Conservation (phyloP, 2,797 vertebrate genomes). For the Cichlasoma orientale region DNA sequence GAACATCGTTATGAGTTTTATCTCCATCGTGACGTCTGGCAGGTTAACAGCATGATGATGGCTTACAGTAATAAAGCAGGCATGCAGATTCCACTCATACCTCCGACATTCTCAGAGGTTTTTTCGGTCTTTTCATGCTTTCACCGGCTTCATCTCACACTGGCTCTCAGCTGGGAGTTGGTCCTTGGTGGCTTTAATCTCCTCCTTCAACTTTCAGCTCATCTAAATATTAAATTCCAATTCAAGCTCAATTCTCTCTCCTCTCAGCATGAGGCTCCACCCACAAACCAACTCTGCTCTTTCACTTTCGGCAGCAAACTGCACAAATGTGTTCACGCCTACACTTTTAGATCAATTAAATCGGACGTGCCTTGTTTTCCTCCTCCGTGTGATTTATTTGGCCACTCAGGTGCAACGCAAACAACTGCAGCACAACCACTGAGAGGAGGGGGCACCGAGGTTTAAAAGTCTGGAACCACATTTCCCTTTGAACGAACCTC, state of each 20-base stretch:
- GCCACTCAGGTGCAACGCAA: neutral
- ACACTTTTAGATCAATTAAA: neutral
- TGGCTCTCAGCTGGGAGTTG: neutral
- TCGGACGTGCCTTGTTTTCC: neutral
- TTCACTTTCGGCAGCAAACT: neutral
- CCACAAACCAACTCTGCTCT: neutral
- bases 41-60: neutral
- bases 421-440: neutral
- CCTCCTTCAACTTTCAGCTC: neutral
- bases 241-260: neutral
- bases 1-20: neutral
- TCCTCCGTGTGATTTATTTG: neutral
- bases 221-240: neutral
- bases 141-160: neutral
- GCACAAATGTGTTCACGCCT: neutral
- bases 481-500: neutral
- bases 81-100: constrained; percentile 48
- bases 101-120: neutral
- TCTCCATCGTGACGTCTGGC: neutral
- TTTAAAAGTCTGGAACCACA: neutral
- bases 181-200: neutral
- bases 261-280: fast-evolving
- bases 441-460: neutral
- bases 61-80: neutral
- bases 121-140: neutral